Evolutionary conservation across 2,888 invertebrate genomes (phyloP), one percentile per base, ranked within the genome.

Genomic region (Sylvicola fuscatus): DNA sequence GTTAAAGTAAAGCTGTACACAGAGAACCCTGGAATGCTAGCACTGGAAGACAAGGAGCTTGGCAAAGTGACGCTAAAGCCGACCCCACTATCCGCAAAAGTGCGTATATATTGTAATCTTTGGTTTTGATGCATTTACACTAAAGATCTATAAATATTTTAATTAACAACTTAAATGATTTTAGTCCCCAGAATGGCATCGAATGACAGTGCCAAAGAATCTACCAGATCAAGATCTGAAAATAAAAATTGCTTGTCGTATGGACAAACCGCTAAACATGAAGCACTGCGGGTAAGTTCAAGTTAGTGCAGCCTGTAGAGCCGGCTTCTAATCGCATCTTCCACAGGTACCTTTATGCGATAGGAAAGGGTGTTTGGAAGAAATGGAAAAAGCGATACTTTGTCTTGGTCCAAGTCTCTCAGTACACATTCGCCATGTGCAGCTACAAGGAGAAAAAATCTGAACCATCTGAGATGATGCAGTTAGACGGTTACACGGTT

Each of bases 381-480:
- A 98, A 97, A 56, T 98, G 97, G 95, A 98, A 98, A 64, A 84
- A 89, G 50, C 70, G 98, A 38, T 98, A 97, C 61, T 95, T 86
- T 70, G 93, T 97, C 43, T 66, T 98, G 44, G 97, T 98, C 33
- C 97, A 98, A 71, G 95, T 97, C 32, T 95, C 95, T 41, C 98
- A 99, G 65, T 98, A 99, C 62, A 97, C 97, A 28, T 98, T 99
- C 65, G 97, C 98, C 32, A 86, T 98, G 76, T 99, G 98, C 64
- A 95, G 92, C 49, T 98, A 97, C 60, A 86, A 95, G 60, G 95
- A 98, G 61, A 97, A 95, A 68, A 97, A 97, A 63, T 84, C 90
- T 15, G 97, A 99, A 60, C 98, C 98, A 11, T 89, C 93, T 16
- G 98, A 98, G 64, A 95, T 98, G 87, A 90, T 97, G 84, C 95